phyloP scores from a whole-genome alignment of 2,113 vertebrate species.

The human region GRCh38 chr5:76534501-76535000 shows the following conservation, averaged over 20 bases:
- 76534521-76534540: neutral
- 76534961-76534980: neutral
- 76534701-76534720: neutral
- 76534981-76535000: neutral
- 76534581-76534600: neutral
- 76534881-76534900: neutral
- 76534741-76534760: neutral
- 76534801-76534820: neutral
- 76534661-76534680: neutral
- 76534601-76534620: neutral
- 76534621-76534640: neutral
- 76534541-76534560: neutral
- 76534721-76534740: neutral
- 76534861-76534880: neutral
- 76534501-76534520: neutral
- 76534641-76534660: neutral
- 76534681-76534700: neutral
- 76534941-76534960: neutral
- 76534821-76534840: neutral
- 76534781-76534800: neutral
- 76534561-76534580: neutral
- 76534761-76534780: neutral
- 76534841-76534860: neutral
- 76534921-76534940: constrained; percentile 16
- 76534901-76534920: neutral